phyloP scores from a whole-genome alignment of 2,113 vertebrate genomes.

The Pelecanoides urinatrix region DNA sequence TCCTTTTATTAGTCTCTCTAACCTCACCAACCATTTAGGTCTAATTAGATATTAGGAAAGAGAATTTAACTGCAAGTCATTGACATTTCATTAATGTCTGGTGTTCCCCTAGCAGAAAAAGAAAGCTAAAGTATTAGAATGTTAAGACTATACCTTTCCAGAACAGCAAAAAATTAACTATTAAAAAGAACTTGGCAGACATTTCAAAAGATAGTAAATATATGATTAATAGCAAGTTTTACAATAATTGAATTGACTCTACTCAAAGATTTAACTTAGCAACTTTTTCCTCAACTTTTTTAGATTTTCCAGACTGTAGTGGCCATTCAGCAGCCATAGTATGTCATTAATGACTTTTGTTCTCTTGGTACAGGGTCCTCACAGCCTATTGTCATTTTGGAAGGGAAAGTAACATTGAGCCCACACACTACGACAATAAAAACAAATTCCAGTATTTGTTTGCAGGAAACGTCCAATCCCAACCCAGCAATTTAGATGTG shows the following conservation, averaged over 20 bases:
- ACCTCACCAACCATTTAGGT: slow-evolving; percentile 56
- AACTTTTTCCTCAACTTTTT: background rate
- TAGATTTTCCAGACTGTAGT: too few relatives aligned
- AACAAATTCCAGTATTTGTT: background rate
- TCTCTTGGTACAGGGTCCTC: background rate
- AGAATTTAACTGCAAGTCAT: slow-evolving; percentile 63
- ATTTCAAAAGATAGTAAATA: slow-evolving; percentile 3
- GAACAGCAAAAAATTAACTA: background rate
- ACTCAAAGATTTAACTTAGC: background rate
- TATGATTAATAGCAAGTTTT: background rate
- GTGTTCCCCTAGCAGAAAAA: slow-evolving; percentile 19
- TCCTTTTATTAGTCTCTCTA: slow-evolving; percentile 59
- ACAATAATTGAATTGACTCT: background rate
- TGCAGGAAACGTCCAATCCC: background rate
- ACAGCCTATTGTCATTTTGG: background rate
- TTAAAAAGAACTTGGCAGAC: background rate
- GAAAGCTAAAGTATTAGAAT: slow-evolving; percentile 15
- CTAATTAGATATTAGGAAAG: slow-evolving; percentile 62
- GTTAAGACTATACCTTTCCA: background rate
- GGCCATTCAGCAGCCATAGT: background rate
- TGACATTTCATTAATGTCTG: slow-evolving; percentile 66
- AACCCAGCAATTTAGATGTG: background rate
- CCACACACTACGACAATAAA: background rate
- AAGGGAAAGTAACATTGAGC: background rate
- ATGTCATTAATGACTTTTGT: background rate